phyloP scores from a whole-genome alignment of 2,113 vertebrate genomes.

The Dipodomys merriami region DNA sequence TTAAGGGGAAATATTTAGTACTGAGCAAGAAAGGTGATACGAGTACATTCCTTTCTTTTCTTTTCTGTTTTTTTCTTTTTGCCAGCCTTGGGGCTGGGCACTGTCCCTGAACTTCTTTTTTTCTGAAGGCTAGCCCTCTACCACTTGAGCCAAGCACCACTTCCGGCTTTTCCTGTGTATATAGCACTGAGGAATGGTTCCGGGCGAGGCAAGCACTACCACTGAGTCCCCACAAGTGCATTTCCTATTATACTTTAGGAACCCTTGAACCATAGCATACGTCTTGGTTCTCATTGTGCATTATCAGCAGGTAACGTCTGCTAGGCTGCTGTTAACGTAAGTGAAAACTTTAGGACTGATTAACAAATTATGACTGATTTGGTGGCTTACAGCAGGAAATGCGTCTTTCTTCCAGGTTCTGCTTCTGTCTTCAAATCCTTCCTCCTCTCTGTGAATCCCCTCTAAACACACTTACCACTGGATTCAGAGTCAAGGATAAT shows the following conservation, averaged over 20 bases:
- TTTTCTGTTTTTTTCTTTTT: no score
- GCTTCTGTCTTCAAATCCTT: neutral
- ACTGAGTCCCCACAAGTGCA: no score
- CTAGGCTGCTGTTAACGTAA: neutral
- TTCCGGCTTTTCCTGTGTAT: no score
- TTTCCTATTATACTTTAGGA: neutral
- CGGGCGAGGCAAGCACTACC: no score
- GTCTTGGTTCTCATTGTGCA: neutral
- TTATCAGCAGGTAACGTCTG: neutral
- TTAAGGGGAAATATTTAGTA: neutral
- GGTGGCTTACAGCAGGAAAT: neutral
- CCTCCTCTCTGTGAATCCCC: neutral
- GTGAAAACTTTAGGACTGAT: neutral
- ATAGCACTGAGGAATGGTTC: no score
- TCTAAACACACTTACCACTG: neutral
- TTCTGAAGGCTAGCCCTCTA: no score
- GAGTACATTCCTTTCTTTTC: neutral
- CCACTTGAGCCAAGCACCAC: no score
- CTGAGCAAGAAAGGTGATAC: slow-evolving; percentile 1
- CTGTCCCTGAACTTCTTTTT: no score
- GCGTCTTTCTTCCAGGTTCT: neutral
- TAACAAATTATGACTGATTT: neutral
- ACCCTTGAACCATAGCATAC: neutral
- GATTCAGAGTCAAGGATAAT: neutral
- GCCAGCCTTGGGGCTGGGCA: no score